Evolutionary conservation across 2,797 vertebrate genomes (phyloP).

Genomic region (Periophthalmus magnuspinnatus): DNA sequence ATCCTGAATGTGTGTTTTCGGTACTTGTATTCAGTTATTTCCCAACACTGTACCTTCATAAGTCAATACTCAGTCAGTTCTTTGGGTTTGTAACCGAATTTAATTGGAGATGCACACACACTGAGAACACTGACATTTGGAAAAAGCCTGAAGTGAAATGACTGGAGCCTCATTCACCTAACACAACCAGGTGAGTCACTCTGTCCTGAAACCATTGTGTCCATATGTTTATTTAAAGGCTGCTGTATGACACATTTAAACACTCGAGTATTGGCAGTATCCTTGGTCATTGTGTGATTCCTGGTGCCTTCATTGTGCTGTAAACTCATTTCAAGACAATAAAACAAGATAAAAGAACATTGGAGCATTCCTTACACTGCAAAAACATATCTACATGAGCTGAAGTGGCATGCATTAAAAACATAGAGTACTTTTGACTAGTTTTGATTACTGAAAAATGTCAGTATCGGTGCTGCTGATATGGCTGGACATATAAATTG

Average conservation of each 20-base stretch:
- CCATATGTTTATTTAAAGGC: not conserved
- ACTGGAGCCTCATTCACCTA: not conserved
- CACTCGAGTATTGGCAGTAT: not conserved
- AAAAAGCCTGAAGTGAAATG: not conserved
- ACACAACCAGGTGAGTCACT: not conserved
- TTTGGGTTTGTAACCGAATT: not conserved
- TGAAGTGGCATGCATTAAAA: not conserved
- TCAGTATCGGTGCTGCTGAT: too few species aligned
- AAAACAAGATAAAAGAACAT: conserved; percentile 14
- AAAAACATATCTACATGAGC: conserved; percentile 1
- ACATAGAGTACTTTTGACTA: not conserved
- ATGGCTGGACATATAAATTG: too few species aligned
- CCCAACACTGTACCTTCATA: too few species aligned
- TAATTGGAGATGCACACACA: not conserved
- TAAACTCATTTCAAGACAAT: conserved; percentile 21
- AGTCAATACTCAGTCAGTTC: not conserved
- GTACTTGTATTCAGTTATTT: too few species aligned
- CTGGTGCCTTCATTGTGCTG: conserved; percentile 14
- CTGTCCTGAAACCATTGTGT: not conserved
- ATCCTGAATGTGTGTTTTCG: too few species aligned
- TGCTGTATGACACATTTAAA: not conserved
- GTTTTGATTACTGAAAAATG: not conserved
- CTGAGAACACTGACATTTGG: not conserved
- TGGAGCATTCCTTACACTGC: conserved; percentile 7
- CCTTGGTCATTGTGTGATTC: not conserved